Evolutionary conservation across 2,797 vertebrate species (phyloP).

Genomic region (Enteromius afrohamiltoni): DNA sequence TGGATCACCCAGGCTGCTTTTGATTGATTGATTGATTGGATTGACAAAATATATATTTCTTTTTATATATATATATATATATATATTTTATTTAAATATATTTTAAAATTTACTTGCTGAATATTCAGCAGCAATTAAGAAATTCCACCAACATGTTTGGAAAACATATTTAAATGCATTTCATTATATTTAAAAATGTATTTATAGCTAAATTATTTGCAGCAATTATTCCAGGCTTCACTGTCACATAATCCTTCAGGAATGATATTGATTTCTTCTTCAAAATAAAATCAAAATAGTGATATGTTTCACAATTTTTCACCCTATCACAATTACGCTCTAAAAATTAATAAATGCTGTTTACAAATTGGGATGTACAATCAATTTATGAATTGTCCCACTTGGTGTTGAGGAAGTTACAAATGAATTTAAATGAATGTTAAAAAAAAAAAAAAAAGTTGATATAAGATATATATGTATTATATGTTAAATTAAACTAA

Average conservation of each 20-base stretch:
- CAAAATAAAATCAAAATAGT: neutral
- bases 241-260: neutral
- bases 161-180: neutral
- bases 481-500: neutral
- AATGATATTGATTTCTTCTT: neutral
- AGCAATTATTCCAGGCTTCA: neutral
- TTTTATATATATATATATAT: neutral
- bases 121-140: neutral
- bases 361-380: neutral
- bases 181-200: neutral
- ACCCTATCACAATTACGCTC: neutral
- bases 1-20: neutral
- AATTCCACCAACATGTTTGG: neutral
- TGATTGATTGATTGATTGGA: neutral
- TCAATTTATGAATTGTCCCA: neutral
- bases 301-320: neutral
- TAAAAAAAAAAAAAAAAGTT: neutral
- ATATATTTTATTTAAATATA: neutral
- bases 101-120: neutral
- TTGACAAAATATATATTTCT: neutral
- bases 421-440: neutral
- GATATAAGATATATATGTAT: neutral
- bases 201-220: neutral
- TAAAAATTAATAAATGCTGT: neutral
- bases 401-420: neutral